A percentile compares a stretch with the other conserved stretches of the same genome.
These are phyloP conservation scores for Drosophila greeni DNA, from an alignment of 2,888 invertebrate genomes.

Conservation along the genomic window DNA sequence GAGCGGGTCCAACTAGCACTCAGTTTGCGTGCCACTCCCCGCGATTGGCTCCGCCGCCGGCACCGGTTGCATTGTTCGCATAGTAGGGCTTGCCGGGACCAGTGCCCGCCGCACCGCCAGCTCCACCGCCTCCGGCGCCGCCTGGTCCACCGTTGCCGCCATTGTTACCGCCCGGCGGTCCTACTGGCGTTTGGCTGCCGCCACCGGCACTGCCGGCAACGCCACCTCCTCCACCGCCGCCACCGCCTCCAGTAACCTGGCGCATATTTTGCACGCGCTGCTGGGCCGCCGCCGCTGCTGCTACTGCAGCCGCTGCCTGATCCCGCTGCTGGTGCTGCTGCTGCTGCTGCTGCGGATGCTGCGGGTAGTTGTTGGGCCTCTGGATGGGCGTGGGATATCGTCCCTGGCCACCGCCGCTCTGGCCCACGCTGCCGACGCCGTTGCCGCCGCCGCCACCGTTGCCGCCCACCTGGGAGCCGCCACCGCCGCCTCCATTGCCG, in stretches of 20 bases:
- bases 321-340: slow-evolving; percentile 68
- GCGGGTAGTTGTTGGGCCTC: slow-evolving; percentile 78
- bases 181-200: slow-evolving; percentile 33
- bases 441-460: slow-evolving; percentile 57
- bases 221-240: slow-evolving; percentile 40
- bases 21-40: slow-evolving; percentile 75
- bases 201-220: slow-evolving; percentile 50
- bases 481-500: slow-evolving; percentile 35
- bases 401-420: slow-evolving; percentile 72
- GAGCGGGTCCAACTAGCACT: slow-evolving; percentile 36
- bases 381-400: slow-evolving; percentile 79
- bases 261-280: slow-evolving; percentile 59
- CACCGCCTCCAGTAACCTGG: slow-evolving; percentile 51
- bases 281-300: slow-evolving; percentile 58
- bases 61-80: slow-evolving; percentile 56
- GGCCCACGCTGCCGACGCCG: slow-evolving; percentile 67
- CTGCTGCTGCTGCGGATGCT: slow-evolving; percentile 75
- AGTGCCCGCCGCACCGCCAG: slow-evolving; percentile 24
- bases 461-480: slow-evolving; percentile 56
- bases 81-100: slow-evolving; percentile 66
- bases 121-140: slow-evolving; percentile 20
- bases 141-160: slow-evolving; percentile 58
- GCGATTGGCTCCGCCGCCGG: slow-evolving; percentile 72
- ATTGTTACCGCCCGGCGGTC: slow-evolving; percentile 41
- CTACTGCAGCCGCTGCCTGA: slow-evolving; percentile 56